These are phyloP conservation scores for Siderastrea radians DNA, from an alignment of 92 coral and sea anemone genomes.

Conservation along the genomic window DNA sequence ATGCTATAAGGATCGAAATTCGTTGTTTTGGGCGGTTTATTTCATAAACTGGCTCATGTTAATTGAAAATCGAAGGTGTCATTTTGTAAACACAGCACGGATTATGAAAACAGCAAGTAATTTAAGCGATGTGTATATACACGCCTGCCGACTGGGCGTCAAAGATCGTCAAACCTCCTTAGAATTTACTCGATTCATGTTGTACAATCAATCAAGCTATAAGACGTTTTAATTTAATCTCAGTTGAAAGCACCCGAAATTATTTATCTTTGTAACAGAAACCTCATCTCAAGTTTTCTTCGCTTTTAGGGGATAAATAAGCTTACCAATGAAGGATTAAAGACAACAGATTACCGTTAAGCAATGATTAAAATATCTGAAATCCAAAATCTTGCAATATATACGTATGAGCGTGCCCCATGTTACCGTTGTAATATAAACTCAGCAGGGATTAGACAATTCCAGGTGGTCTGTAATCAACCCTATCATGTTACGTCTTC, in stretches of 20 bases:
- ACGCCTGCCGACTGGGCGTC: not conserved
- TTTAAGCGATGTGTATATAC: not conserved
- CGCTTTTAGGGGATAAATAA: not conserved
- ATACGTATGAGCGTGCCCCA: not conserved
- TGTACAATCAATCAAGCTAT: not conserved
- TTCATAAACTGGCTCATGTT: constrained; percentile 20
- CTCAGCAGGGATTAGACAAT: constrained; percentile 6
- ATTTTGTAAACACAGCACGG: constrained; percentile 5
- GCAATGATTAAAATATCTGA: not conserved
- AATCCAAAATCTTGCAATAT: not conserved
- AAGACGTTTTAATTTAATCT: not conserved
- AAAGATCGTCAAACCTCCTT: constrained; percentile 12
- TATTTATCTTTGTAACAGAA: not conserved
- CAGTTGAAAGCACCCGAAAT: not conserved
- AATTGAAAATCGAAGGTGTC: constrained; percentile 31
- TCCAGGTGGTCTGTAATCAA: constrained; percentile 20
- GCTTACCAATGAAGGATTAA: not conserved
- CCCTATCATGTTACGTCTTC: not conserved
- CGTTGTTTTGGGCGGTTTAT: not conserved
- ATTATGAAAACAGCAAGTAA: not conserved
- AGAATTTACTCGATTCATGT: not conserved
- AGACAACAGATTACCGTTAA: too few species aligned
- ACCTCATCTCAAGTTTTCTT: not conserved
- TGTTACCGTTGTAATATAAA: not conserved
- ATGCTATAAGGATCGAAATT: not conserved